Evolutionary conservation across 2,113 vertebrate species (phyloP), one percentile per base, ranked within the genome.

Genomic region (Takifugu bimaculatus): DNA sequence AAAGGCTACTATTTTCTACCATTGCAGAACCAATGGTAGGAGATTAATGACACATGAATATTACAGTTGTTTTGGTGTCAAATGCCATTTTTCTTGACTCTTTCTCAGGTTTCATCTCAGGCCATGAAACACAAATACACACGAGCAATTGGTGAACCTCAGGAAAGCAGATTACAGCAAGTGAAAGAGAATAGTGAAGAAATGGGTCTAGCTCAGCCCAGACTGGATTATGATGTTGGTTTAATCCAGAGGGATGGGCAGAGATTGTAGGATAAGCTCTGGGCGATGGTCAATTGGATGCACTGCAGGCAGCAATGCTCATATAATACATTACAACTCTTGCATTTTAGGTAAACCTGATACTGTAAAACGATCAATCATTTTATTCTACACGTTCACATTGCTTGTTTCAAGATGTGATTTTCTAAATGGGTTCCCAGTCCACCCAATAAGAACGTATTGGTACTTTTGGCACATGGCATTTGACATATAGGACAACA

Each of bases 121-220:
- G 54, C 13, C 13, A n/a, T 13, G 13, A 45, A 55, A 32, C 26
- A 39, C 62, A 45, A 60, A 70, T 72, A 74, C 81, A 70, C 20
- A 50, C 48, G 42, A 65, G 60, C 52, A 54, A 39, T 51, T 63
- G 76, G 68, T 70, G 73, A 54, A 78, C 78, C 72, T 69, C 68
- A 63, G 74, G 68, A 81, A 87, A 84, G 78, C 81, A 86, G 85
- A 88, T 91, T 87, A 87, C 55, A 77, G 51, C 39, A 51, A 60
- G 66, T 29, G 50, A 75, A 63, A 50, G 44, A 49, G 71, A 48
- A 61, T 29, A 57, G 51, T 71, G 60, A 63, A 74, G 65, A 79
- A 74, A 75, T 56, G 26, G 62, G 56, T 51, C 65, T 67, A 57
- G 68, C 70, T 74, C 68, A 66, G 54, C 26, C 61, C 78, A 75